Evolutionary conservation across 2,797 vertebrate species (phyloP), one percentile per base, ranked within the genome.

Genomic region (Brachyalestes nurse): DNA sequence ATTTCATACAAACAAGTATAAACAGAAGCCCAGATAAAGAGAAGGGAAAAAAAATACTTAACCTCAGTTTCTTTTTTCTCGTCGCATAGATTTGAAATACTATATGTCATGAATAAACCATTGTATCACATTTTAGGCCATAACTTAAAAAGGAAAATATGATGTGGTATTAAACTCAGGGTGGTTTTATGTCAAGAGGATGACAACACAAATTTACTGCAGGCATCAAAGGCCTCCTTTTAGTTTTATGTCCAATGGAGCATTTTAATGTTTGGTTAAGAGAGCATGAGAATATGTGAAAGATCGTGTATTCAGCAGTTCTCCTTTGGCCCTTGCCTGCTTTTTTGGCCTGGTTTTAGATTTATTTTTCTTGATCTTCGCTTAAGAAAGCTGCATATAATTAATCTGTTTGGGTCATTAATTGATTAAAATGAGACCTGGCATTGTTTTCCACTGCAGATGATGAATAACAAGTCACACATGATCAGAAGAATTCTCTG

Each of bases 381-480:
- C 16, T 47, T 28, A 21, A 45, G 51, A 67, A 75, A 83, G 67
- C 53, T 84, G 71, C 38, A 64, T 55, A 47, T 79, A 64, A 81
- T 83, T 79, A 82, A 71, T 83, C 45, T 85, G 65, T 57, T 65
- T 81, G 65, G 45, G 53, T 47, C 76, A 77, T 53, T 51, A 76
- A 45, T 71, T 42, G 49, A 79, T 65, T 78, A 16, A 61, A 83
- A 47, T 60, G 9, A 75, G 82, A 81, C n/a, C 38, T 72, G 66
- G 60, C n/a, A 60, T 57, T 81, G 45, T 49, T 85, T 45, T 75
- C 28, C n/a, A 55, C 53, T 60, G 61, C 38, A 80, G n/a, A 58
- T 84, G 61, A 83, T 85, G 67, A 73, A 86, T 67, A 84, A 79
- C 47, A 57, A 60, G 40, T 53, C 38, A 76, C 49, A 77, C 71